Evolutionary conservation across 2,888 invertebrate species (phyloP).

Genomic region (Lasioglossum figueresi): DNA sequence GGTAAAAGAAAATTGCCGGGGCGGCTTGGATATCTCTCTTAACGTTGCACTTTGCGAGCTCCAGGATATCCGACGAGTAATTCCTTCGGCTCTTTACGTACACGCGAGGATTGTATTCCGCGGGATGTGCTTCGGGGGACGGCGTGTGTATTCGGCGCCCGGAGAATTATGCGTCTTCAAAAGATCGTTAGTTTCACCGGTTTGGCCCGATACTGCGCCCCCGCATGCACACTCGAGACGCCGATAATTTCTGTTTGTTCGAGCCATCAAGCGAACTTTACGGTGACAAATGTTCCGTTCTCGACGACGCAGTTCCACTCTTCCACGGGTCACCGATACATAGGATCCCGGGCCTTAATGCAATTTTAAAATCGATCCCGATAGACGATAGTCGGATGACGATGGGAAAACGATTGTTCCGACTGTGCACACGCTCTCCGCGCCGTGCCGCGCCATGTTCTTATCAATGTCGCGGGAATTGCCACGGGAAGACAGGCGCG

Average conservation of each 20-base stretch:
- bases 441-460: constrained; percentile 5
- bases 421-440: not conserved
- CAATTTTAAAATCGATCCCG: not conserved
- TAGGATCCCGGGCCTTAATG: not conserved
- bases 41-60: constrained; percentile 35
- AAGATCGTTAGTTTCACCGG: constrained; percentile 16
- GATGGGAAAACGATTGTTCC: not conserved
- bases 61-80: constrained; percentile 28
- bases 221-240: constrained; percentile 8
- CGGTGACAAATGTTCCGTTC: not conserved
- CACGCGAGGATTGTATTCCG: constrained; percentile 40
- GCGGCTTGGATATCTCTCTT: constrained; percentile 29
- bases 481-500: constrained; percentile 43
- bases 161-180: constrained; percentile 26
- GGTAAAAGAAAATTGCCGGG: constrained; percentile 46
- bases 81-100: constrained; percentile 24
- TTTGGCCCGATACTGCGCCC: constrained; percentile 15
- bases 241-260: not conserved
- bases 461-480: constrained; percentile 48
- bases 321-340: not conserved
- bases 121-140: constrained; percentile 1
- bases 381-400: not conserved
- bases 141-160: not conserved
- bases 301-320: not conserved
- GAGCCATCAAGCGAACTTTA: not conserved